A percentile compares a stretch with the other conserved stretches of the same genome.
Evolutionary conservation across 2,888 invertebrate genomes (phyloP).

Genomic region (Eurytoma californica): DNA sequence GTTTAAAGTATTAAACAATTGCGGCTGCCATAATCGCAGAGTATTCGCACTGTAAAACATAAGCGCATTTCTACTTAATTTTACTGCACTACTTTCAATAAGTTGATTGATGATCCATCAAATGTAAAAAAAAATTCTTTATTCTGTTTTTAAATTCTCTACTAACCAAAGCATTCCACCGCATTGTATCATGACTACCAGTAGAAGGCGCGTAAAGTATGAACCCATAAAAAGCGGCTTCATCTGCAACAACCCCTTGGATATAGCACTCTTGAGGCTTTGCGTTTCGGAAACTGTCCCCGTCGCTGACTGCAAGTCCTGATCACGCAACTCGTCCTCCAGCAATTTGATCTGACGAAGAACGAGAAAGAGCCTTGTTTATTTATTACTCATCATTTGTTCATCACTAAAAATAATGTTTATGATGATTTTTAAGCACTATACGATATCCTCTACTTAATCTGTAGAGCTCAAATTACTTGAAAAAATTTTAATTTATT

Average conservation of each 20-base stretch:
- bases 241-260: constrained; percentile 76
- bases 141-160: background rate
- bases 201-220: constrained; percentile 78
- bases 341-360: constrained; percentile 46
- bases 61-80: constrained; percentile 42
- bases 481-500: no score
- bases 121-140: background rate
- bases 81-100: background rate
- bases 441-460: no score
- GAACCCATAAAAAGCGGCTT: constrained; percentile 81
- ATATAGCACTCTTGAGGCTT: constrained; percentile 75
- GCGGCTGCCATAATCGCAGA: constrained; percentile 90
- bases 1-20: constrained; percentile 82
- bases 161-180: constrained; percentile 52
- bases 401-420: constrained; percentile 33
- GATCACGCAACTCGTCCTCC: constrained; percentile 39
- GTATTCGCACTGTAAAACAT: constrained; percentile 81
- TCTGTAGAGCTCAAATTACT: no score
- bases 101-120: background rate
- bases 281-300: background rate
- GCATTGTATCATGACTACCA: constrained; percentile 81
- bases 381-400: constrained; percentile 19
- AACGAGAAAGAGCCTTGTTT: constrained; percentile 39
- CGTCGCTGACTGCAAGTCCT: background rate
- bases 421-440: background rate